Percentiles rank a stretch among this genome's conserved stretches.
phyloP scores from a whole-genome alignment of 1,140 invertebrate species.

The Caenorhabditis tropicalis region DNA sequence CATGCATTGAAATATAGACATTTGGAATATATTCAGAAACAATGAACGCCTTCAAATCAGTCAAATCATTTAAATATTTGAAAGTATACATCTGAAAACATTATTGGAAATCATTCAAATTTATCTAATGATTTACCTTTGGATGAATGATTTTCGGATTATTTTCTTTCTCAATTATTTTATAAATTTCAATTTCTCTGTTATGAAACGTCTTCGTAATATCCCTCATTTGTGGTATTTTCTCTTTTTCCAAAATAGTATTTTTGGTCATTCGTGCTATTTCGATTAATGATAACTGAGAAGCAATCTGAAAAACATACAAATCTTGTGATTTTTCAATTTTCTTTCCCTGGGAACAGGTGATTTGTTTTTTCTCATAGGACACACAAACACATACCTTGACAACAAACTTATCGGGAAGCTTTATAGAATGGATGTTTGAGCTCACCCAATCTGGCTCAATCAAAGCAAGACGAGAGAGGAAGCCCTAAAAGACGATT shows the following conservation, averaged over 20 bases:
- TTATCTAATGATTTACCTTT: no score
- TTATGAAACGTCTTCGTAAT: background rate
- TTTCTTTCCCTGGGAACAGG: background rate
- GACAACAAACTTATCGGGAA: background rate
- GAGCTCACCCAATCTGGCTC: background rate
- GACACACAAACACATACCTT: background rate
- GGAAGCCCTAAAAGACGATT: background rate
- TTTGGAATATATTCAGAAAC: background rate
- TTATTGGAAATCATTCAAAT: no score
- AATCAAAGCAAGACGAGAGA: background rate
- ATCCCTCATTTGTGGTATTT: background rate
- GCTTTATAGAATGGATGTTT: background rate
- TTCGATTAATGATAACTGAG: background rate
- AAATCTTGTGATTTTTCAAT: background rate
- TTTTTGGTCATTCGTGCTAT: background rate
- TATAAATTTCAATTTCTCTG: constrained; percentile 6
- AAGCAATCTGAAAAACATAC: background rate
- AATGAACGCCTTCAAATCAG: background rate
- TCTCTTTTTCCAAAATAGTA: background rate
- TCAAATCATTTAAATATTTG: background rate
- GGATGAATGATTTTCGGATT: background rate
- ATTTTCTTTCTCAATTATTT: background rate
- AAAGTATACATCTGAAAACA: background rate
- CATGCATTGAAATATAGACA: background rate
- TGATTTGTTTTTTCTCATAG: background rate